Percentiles rank a stretch among this genome's conserved stretches.
Evolutionary conservation across 2,888 invertebrate species (phyloP).

Genomic region (Lasioglossum calceatum): DNA sequence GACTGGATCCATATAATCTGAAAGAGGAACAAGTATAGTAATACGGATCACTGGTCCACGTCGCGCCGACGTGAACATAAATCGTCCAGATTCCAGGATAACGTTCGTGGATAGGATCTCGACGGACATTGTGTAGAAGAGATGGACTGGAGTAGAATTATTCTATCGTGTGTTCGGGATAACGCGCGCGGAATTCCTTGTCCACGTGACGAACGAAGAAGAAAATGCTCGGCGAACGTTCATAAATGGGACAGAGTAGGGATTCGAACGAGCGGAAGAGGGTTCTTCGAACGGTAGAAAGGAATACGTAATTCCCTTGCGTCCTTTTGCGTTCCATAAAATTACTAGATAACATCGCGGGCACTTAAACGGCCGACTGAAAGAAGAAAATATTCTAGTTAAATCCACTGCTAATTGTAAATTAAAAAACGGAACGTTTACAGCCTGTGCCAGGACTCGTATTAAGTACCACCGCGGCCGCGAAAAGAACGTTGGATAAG

Average conservation of each 20-base stretch:
- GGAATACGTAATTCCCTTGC: conserved; percentile 40
- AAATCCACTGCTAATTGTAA: conserved; percentile 50
- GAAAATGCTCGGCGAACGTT: conserved; percentile 6
- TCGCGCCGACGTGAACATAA: background rate
- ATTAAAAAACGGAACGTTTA: conserved; percentile 49
- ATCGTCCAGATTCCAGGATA: background rate
- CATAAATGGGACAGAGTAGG: background rate
- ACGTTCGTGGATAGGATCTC: background rate
- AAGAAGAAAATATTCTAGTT: conserved; percentile 47
- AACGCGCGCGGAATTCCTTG: background rate
- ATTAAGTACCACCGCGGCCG: conserved; percentile 17
- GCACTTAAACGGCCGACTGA: conserved; percentile 33
- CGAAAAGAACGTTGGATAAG: conserved; percentile 26
- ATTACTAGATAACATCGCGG: conserved; percentile 52
- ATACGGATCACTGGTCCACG: background rate
- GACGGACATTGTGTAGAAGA: background rate
- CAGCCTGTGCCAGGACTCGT: conserved; percentile 17
- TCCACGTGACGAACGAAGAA: conserved; percentile 3
- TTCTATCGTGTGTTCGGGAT: background rate
- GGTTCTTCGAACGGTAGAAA: conserved; percentile 30
- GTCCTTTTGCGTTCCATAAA: conserved; percentile 52
- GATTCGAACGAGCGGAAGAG: conserved; percentile 21
- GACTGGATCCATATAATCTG: background rate
- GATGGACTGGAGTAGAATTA: conserved; percentile 17
- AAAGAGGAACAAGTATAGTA: background rate